These are phyloP conservation scores for Strix occidentalis DNA, from an alignment of 2,797 vertebrate genomes.

Conservation along the genomic window DNA sequence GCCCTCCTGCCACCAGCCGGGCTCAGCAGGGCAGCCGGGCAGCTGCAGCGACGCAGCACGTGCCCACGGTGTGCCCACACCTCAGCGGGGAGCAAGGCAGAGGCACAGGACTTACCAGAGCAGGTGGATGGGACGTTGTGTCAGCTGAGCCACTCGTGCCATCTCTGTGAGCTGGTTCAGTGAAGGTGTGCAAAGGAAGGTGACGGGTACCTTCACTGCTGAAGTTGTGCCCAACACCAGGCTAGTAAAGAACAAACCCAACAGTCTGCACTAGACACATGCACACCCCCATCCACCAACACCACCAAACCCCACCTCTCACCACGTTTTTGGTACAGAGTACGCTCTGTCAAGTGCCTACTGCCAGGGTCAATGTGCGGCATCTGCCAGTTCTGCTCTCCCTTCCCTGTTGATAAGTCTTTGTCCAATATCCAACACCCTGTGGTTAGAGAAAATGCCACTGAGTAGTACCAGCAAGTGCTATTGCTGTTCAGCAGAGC, in stretches of 20 bases:
- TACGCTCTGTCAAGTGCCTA: not conserved
- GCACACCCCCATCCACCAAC: too few relatives aligned
- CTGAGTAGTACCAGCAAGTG: not conserved
- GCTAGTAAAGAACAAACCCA: not conserved
- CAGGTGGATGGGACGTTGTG: rapidly evolving
- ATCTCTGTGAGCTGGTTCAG: not conserved
- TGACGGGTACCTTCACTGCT: not conserved
- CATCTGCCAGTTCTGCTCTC: not conserved
- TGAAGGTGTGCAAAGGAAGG: not conserved
- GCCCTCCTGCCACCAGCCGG: too few relatives aligned
- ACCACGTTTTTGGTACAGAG: not conserved
- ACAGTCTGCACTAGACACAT: not conserved
- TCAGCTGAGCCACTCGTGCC: rapidly evolving
- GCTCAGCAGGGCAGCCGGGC: too few relatives aligned
- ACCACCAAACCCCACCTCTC: not conserved
- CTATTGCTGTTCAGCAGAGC: not conserved
- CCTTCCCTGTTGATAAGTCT: not conserved
- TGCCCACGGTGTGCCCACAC: not conserved
- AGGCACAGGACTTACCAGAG: not conserved
- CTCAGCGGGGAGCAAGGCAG: not conserved
- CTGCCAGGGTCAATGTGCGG: not conserved
- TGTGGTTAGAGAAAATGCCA: not conserved
- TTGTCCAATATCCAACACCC: not conserved
- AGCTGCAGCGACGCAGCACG: too few relatives aligned
- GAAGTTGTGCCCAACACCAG: not conserved